A percentile compares a stretch with the other conserved stretches of the same genome.
Conservation (phyloP, 2,113 vertebrate species). For the Puffinus mauretanicus region DNA sequence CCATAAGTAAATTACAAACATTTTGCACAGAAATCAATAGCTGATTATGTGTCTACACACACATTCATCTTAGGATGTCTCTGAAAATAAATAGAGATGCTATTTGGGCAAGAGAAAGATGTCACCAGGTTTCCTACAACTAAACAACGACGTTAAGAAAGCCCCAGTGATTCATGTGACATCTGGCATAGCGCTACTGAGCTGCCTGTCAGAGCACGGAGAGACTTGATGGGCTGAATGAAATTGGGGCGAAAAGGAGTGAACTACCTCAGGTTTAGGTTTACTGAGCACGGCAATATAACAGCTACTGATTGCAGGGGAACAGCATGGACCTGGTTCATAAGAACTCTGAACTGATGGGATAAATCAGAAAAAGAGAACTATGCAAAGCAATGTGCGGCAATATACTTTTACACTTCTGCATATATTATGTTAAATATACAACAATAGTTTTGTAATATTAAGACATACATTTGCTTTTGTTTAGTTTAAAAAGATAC, state of each 20-base stretch:
- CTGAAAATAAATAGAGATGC: neutral
- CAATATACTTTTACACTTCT: neutral
- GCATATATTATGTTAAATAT: neutral
- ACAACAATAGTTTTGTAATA: neutral
- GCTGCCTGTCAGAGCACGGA: neutral
- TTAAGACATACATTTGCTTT: neutral
- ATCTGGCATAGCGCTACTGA: neutral
- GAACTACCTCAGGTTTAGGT: neutral
- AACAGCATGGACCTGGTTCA: neutral
- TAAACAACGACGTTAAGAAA: neutral
- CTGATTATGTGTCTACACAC: neutral
- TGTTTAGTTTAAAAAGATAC: neutral
- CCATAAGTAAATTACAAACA: neutral
- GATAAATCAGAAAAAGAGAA: neutral
- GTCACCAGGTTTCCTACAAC: neutral
- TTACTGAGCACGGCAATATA: neutral
- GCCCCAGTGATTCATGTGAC: neutral
- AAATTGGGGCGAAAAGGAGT: neutral
- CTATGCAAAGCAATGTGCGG: neutral
- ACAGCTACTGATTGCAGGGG: neutral
- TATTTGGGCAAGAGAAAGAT: neutral
- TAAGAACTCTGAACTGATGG: neutral
- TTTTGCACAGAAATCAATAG: constrained; percentile 25
- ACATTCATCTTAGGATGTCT: neutral
- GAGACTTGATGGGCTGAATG: neutral